These are phyloP conservation scores for Cephus pygmeus DNA, from an alignment of 2,888 invertebrate genomes.

Conservation along the genomic window DNA sequence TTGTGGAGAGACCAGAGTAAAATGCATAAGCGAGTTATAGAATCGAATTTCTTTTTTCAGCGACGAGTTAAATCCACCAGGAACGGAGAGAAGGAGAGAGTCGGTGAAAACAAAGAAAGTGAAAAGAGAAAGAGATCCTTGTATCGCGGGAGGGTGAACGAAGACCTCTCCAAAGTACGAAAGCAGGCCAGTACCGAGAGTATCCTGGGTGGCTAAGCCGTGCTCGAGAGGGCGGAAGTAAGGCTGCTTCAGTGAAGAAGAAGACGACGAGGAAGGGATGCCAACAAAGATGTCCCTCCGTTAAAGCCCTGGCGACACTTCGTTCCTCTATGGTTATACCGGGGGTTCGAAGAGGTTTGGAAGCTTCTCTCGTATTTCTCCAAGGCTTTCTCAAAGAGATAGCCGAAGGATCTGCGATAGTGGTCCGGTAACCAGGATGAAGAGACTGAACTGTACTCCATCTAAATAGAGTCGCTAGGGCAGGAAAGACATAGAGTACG, in stretches of 20 bases:
- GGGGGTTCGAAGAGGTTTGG: background rate
- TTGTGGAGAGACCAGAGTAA: constrained; percentile 7
- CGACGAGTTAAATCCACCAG: background rate
- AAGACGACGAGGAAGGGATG: background rate
- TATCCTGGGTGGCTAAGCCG: constrained; percentile 20
- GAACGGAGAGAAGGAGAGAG: background rate
- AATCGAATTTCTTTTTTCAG: background rate
- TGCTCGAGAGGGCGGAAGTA: constrained; percentile 37
- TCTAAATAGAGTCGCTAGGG: background rate
- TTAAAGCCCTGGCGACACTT: background rate
- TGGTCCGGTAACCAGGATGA: background rate
- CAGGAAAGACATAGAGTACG: constrained; percentile 34
- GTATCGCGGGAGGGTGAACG: constrained; percentile 14
- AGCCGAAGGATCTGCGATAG: background rate
- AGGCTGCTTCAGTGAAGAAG: constrained; percentile 23
- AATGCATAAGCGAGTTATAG: background rate
- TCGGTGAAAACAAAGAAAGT: background rate
- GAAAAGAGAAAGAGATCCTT: constrained; percentile 13
- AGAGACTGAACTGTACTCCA: background rate
- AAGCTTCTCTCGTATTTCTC: background rate
- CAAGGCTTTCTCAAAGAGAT: background rate
- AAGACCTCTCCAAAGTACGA: constrained; percentile 22
- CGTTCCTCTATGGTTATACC: background rate
- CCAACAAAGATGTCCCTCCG: background rate
- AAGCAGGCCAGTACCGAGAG: constrained; percentile 17